Evolutionary conservation across 2,888 invertebrate species (phyloP), one percentile per base, ranked within the genome.

Genomic region (Cinara cedri): DNA sequence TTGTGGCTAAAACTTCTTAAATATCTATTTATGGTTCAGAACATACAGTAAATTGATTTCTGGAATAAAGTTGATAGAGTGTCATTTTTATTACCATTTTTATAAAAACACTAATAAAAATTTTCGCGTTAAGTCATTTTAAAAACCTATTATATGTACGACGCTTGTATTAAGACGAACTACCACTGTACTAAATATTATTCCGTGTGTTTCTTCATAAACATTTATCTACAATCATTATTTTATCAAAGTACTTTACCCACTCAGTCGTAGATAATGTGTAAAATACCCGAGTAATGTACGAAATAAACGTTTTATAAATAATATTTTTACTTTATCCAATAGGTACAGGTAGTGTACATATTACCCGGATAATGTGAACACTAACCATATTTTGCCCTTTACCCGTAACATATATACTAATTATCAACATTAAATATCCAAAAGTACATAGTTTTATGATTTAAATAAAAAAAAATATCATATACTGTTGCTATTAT

Each of bases 11-110:
- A 49, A 49, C 49, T 49, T 49, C 10, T 49, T 13, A 49, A 49
- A 49, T 49, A 49, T 49, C 49, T 10, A 49, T 49, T 49, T 13
- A 49, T 14, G 49, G 49, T 49, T 49, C 49, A 49, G 6, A 49
- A 49, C 49, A 49, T 49, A 49, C 49, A 49, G 49, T 49, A 49
- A 49, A 49, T 49, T 49, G 49, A 49, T 49, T 49, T 49, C 49
- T 14, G 49, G 49, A 49, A 49, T 13, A 10, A 14, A 3, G 14
- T 14, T 3, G 49, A 49, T 13, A 13, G 10, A 49, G 10, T 49
- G 14, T 49, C 14, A 9, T 49, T 49, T 49, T 49, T 11, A 8
- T 49, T 49, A 3, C 11, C 10, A 9, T n/a, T n/a, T 49, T 49
- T 49, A 49, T 49, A 49, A 8, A 49, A 49, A 49, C 49, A 49